phyloP scores from a whole-genome alignment of 1,140 invertebrate genomes.

The Platyscapa corneri region DNA sequence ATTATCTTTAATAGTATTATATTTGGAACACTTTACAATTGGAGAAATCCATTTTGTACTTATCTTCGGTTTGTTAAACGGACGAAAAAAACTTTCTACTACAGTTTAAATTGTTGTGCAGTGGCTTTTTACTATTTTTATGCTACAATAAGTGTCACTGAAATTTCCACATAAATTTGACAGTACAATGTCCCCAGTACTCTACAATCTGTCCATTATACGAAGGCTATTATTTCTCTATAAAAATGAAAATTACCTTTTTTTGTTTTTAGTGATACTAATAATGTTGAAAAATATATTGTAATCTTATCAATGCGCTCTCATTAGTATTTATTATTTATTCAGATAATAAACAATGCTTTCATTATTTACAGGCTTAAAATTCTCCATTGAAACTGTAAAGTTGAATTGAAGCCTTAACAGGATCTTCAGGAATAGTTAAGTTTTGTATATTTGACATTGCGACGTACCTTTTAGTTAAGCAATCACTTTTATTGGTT shows the following conservation, averaged over 20 bases:
- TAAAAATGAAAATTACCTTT: neutral
- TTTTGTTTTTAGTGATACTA: neutral
- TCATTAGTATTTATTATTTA: neutral
- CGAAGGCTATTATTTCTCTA: neutral
- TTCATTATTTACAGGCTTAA: no score
- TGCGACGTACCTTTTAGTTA: no score
- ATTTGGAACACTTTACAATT: no score
- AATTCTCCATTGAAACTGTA: no score
- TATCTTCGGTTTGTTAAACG: neutral
- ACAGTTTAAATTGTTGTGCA: neutral
- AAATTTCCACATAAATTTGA: slow-evolving; percentile 3
- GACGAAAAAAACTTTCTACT: neutral
- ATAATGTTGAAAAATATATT: no score
- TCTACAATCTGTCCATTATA: neutral
- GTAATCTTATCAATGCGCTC: no score
- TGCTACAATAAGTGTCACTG: neutral
- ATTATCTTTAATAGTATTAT: neutral
- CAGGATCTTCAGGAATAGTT: neutral
- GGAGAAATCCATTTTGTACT: no score
- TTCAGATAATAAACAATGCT: no score
- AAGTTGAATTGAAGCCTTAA: neutral
- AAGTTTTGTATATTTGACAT: neutral
- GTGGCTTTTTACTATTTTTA: neutral
- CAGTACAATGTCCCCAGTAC: neutral
- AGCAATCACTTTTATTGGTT: no score